Conservation (phyloP, 53 echinoderm and acorn worm species). For the Apostichopus leukothele region DNA sequence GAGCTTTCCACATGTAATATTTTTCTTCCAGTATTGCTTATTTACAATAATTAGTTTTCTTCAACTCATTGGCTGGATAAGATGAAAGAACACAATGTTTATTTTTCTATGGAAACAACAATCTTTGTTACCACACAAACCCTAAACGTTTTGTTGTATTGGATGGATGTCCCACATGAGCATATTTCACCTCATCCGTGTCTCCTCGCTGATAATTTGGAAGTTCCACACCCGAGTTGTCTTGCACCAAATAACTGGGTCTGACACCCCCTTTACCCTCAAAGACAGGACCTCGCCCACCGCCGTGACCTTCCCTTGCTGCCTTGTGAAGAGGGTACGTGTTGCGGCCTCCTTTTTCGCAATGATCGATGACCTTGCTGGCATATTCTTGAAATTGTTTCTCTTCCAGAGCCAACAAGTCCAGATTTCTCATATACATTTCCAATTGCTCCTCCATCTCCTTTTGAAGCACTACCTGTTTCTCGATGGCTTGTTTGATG, state of each 20-base stretch:
- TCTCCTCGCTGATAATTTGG: conserved; percentile 85
- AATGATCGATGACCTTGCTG: conserved; percentile 82
- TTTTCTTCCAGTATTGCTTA: not conserved
- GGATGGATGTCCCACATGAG: conserved; percentile 78
- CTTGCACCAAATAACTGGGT: conserved; percentile 88
- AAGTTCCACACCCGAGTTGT: conserved; percentile 78
- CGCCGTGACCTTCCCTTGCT: conserved; percentile 92
- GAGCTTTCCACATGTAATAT: not conserved
- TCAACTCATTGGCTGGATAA: not conserved
- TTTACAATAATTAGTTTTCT: not conserved
- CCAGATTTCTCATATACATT: conserved; percentile 89
- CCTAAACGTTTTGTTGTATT: conserved; percentile 87
- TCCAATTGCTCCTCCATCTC: conserved; percentile 69
- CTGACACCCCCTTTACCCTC: conserved; percentile 95
- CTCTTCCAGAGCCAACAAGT: conserved; percentile 85
- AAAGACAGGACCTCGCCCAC: conserved; percentile 90
- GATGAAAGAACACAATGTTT: not conserved
- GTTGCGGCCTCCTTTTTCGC: conserved; percentile 80
- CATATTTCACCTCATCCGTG: conserved; percentile 87
- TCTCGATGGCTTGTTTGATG: conserved; percentile 68
- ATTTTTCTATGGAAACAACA: no score
- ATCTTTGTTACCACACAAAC: conserved; percentile 79
- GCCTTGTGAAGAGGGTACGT: conserved; percentile 91
- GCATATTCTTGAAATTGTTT: conserved; percentile 97
- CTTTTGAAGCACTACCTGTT: conserved; percentile 27